Conservation (phyloP, 2,113 vertebrate genomes). For the Mixornis gularis region DNA sequence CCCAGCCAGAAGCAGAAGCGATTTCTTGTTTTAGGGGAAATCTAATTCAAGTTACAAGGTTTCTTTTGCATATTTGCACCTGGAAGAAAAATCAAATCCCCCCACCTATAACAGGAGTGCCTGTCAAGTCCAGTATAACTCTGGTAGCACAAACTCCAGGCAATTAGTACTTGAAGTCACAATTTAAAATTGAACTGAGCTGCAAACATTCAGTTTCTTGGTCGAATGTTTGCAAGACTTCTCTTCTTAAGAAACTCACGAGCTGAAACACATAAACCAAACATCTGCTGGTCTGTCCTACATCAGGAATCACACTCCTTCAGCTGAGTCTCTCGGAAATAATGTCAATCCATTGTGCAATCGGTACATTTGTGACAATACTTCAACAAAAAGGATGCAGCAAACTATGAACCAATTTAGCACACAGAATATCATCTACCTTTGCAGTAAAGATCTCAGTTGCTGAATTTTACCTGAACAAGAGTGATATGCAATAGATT, state of each 20-base stretch:
- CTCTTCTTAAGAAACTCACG: background rate
- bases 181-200: background rate
- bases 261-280: background rate
- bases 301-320: background rate
- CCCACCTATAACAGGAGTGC: rapidly evolving
- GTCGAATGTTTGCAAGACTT: background rate
- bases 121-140: background rate
- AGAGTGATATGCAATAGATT: background rate
- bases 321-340: background rate
- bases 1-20: background rate
- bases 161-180: background rate
- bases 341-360: background rate
- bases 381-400: background rate
- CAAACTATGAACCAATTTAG: background rate
- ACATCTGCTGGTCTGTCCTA: background rate
- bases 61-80: background rate
- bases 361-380: background rate
- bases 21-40: background rate
- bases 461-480: background rate
- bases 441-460: background rate
- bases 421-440: rapidly evolving
- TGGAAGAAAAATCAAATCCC: background rate
- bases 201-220: background rate
- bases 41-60: background rate
- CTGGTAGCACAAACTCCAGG: background rate